These are phyloP conservation scores for Latrodectus geometricus DNA, from an alignment of 1,140 invertebrate species.

Conservation along the genomic window DNA sequence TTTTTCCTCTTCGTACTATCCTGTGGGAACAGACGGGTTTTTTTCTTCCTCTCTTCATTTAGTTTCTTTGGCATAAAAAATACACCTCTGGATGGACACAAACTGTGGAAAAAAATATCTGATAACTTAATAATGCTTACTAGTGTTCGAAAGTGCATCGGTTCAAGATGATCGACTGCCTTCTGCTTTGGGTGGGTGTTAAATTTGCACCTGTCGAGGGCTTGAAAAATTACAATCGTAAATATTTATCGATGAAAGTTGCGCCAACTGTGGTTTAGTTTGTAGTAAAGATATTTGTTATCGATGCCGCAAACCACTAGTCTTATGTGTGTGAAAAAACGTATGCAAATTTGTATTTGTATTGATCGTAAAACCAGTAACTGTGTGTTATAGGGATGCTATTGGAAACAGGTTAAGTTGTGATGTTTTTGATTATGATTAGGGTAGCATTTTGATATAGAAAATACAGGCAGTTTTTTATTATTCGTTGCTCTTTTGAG, in stretches of 20 bases:
- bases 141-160: conserved; percentile 46
- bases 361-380: conserved; percentile 30
- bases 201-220: conserved; percentile 55
- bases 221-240: conserved; percentile 56
- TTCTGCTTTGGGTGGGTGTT: background rate
- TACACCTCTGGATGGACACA: conserved; percentile 18
- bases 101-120: conserved; percentile 29
- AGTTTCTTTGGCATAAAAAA: background rate
- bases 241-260: conserved; percentile 49
- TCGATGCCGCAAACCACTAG: conserved; percentile 6
- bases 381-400: conserved; percentile 4
- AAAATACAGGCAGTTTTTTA: no score
- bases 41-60: conserved; percentile 14
- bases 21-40: conserved; percentile 17
- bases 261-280: background rate
- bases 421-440: conserved; percentile 14
- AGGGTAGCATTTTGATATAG: background rate
- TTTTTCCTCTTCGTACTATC: background rate
- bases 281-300: background rate
- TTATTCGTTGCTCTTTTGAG: no score
- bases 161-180: conserved; percentile 16
- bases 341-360: conserved; percentile 45
- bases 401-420: conserved; percentile 32
- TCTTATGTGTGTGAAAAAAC: background rate
- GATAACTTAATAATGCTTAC: conserved; percentile 58